Evolutionary conservation across 2,797 vertebrate genomes (phyloP).

Genomic region (Pelobates cultripes): DNA sequence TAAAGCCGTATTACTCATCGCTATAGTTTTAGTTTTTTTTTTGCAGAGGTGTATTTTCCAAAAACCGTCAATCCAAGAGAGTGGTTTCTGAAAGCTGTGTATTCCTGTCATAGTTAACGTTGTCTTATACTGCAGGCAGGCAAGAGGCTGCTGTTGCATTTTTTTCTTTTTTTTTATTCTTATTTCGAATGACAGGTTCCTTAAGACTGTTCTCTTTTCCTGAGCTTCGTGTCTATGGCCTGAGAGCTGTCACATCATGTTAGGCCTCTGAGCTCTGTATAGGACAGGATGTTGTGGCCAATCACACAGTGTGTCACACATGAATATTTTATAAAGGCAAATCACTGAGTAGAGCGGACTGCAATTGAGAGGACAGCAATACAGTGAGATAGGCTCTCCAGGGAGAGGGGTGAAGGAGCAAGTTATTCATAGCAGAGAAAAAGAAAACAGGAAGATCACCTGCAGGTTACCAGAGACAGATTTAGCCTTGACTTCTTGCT

Average conservation of each 20-base stretch:
- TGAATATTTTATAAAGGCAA: slow-evolving; percentile 56
- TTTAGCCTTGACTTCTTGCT: slow-evolving; percentile 23
- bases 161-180: not conserved
- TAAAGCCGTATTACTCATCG: not conserved
- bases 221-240: slow-evolving; percentile 41
- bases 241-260: slow-evolving; percentile 53
- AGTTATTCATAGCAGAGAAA: slow-evolving; percentile 38
- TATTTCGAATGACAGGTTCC: slow-evolving; percentile 38
- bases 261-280: slow-evolving; percentile 51
- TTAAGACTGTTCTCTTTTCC: slow-evolving; percentile 32
- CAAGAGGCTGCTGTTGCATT: slow-evolving; percentile 4
- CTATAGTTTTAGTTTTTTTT: not conserved
- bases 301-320: slow-evolving; percentile 55
- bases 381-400: slow-evolving; percentile 40
- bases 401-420: slow-evolving; percentile 43
- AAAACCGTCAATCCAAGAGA: slow-evolving; percentile 11
- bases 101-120: slow-evolving; percentile 28
- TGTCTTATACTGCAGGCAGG: slow-evolving; percentile 24
- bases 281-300: slow-evolving; percentile 51
- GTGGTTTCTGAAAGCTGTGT: slow-evolving; percentile 13
- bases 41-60: slow-evolving; percentile 12
- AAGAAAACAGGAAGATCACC: slow-evolving; percentile 25
- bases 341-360: slow-evolving; percentile 49
- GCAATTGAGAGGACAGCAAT: slow-evolving; percentile 50
- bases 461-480: slow-evolving; percentile 34